phyloP scores from a whole-genome alignment of 2,113 vertebrate genomes.

The Ivindomyrus marchei region DNA sequence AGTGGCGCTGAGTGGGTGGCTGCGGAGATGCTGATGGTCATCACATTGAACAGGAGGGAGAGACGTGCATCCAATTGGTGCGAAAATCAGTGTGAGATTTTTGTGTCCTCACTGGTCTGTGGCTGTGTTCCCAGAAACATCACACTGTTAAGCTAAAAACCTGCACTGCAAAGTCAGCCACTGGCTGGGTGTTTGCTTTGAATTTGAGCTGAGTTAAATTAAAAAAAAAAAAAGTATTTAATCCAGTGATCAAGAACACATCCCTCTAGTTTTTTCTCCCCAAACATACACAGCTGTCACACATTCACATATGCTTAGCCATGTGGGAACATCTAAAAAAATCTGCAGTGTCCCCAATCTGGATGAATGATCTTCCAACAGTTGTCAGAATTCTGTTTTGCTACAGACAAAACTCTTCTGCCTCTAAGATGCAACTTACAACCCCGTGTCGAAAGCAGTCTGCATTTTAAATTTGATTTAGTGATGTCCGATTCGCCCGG shows the following conservation, averaged over 20 bases:
- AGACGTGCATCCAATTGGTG: not conserved
- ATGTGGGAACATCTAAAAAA: not conserved
- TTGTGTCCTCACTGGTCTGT: not conserved
- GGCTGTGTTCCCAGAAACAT: not conserved
- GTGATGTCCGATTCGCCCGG: not conserved
- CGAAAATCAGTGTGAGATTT: not conserved
- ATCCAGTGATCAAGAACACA: not conserved
- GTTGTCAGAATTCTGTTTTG: not conserved
- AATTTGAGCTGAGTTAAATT: not conserved
- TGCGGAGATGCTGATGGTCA: constrained; percentile 35
- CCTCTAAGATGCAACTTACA: not conserved
- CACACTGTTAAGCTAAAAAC: not conserved
- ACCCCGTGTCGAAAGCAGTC: not conserved
- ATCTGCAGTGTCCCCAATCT: not conserved
- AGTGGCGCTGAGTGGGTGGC: constrained; percentile 41
- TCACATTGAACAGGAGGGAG: not conserved
- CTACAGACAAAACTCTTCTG: not conserved
- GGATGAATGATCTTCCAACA: not conserved
- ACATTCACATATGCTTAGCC: not conserved
- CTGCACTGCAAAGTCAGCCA: not conserved
- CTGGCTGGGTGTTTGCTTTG: not conserved
- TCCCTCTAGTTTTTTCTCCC: not conserved
- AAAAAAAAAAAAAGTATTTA: not conserved
- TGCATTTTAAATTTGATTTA: not conserved
- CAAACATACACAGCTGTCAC: not conserved